Percentiles rank a stretch among this genome's conserved stretches.
These are phyloP conservation scores for Galaxias olidus DNA, from an alignment of 2,797 vertebrate genomes.

Conservation along the genomic window DNA sequence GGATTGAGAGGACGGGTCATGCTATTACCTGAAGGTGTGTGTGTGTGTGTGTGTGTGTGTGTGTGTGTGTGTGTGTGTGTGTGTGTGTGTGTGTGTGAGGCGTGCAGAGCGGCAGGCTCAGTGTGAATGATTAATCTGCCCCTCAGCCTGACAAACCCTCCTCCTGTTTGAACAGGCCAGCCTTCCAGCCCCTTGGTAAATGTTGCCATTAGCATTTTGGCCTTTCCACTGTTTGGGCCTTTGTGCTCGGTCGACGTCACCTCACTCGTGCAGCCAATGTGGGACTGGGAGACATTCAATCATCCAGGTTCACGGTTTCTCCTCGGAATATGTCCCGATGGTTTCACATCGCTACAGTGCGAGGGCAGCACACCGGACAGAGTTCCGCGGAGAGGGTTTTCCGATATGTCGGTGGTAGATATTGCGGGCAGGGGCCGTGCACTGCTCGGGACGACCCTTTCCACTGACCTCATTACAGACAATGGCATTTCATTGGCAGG, in stretches of 20 bases:
- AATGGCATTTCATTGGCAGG: constrained; percentile 73
- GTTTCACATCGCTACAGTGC: too few relatives aligned
- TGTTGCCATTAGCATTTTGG: constrained; percentile 85
- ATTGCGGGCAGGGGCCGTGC: constrained; percentile 12
- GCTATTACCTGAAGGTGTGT: too few relatives aligned
- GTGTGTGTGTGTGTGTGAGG: background rate
- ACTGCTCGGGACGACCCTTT: constrained; percentile 45
- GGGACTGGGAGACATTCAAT: too few relatives aligned
- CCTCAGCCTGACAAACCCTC: constrained; percentile 66
- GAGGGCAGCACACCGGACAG: too few relatives aligned
- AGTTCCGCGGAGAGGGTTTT: too few relatives aligned
- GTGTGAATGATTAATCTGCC: constrained; percentile 63
- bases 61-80: too few relatives aligned
- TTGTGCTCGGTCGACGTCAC: constrained; percentile 22
- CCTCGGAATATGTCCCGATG: too few relatives aligned
- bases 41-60: background rate
- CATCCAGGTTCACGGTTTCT: too few relatives aligned
- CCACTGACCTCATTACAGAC: constrained; percentile 76
- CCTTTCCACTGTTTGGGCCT: constrained; percentile 71
- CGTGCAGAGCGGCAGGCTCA: constrained; percentile 12
- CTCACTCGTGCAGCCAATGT: too few relatives aligned
- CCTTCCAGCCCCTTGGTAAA: constrained; percentile 71
- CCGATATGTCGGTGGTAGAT: constrained; percentile 10
- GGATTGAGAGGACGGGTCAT: too few relatives aligned
- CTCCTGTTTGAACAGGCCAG: constrained; percentile 71